Evolutionary conservation across 2,797 vertebrate species (phyloP), one percentile per base, ranked within the genome.

Genomic region (Podargus strigoides): DNA sequence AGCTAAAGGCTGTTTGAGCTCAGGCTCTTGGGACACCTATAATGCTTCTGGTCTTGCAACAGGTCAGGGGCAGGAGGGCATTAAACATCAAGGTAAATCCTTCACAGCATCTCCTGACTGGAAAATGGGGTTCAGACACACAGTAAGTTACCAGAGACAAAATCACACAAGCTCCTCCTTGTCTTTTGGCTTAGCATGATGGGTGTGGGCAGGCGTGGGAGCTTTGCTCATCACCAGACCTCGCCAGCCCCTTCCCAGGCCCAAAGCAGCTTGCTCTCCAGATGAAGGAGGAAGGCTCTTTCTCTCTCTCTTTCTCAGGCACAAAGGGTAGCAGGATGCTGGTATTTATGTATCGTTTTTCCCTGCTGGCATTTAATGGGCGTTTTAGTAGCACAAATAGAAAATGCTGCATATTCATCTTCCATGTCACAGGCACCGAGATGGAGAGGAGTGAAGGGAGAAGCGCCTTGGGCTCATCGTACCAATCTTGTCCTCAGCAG

Each of bases 311-410:
- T n/a, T n/a, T 53, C 64, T 26, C 66, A 49, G 37, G 53, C 70
- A 55, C 13, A 18, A n/a, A 70, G 60, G 15, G 44, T 17, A 68
- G 66, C 19, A 13, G 75, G 89, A 76, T 75, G 36, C 81, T 93
- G 30, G 59, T 89, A 49, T 93, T 95, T 86, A 73, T 76, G 78
- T 66, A 62, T 93, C 44, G 0, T 23, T 91, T 95, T 85, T 77
- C 76, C 81, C 94, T 90, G 88, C 88, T 95, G 90, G 94, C 88
- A 52, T 87, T 94, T 95, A 92, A 96, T 95, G 93, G 93, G 81
- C 21, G 3, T 86, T 94, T 96, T 90, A 94, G 88, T 74, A 94
- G 91, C 90, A 87, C 91, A 94, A 94, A 93, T 63, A 89, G 94
- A 90, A 94, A 96, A 78, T 50, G 78, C 78, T 94, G 58, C 78